A percentile compares a stretch with the other conserved stretches of the same genome.
Conservation (phyloP, 1,140 invertebrate genomes). For the Lordiphosa mommai region DNA sequence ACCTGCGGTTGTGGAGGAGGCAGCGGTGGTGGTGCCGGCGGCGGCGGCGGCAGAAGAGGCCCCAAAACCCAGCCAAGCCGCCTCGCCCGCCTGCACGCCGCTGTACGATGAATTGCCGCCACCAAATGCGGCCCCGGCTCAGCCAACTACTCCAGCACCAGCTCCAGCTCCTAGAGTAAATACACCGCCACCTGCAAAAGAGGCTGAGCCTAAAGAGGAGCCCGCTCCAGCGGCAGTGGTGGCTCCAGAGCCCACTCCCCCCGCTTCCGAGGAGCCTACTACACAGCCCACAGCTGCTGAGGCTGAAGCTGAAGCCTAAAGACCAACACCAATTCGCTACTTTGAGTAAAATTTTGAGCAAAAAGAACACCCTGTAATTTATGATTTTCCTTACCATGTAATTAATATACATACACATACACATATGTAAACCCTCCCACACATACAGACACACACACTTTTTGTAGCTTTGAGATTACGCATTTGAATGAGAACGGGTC, state of each 20-base stretch:
- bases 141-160: background rate
- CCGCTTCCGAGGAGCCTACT: constrained; percentile 6
- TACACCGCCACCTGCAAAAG: constrained; percentile 7
- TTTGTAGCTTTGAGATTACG: constrained; percentile 44
- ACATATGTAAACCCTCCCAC: constrained; percentile 23
- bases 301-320: constrained; percentile 27
- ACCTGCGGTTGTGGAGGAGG: background rate
- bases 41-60: background rate
- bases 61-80: constrained; percentile 20
- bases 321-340: constrained; percentile 22
- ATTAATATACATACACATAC: constrained; percentile 12
- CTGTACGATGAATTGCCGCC: constrained; percentile 68
- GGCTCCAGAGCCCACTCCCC: constrained; percentile 1
- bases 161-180: background rate
- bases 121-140: constrained; percentile 9
- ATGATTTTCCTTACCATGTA: constrained; percentile 47
- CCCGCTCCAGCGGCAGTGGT: constrained; percentile 13
- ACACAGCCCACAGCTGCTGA: constrained; percentile 3
- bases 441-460: constrained; percentile 20
- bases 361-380: constrained; percentile 36
- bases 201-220: constrained; percentile 25
- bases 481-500: constrained; percentile 22
- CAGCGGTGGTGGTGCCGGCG: no score
- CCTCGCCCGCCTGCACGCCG: constrained; percentile 57
- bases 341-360: constrained; percentile 22